A percentile compares a stretch with the other conserved stretches of the same genome.
Evolutionary conservation across 2,113 vertebrate genomes (phyloP).

Genomic region (Microtus ochrogaster): DNA sequence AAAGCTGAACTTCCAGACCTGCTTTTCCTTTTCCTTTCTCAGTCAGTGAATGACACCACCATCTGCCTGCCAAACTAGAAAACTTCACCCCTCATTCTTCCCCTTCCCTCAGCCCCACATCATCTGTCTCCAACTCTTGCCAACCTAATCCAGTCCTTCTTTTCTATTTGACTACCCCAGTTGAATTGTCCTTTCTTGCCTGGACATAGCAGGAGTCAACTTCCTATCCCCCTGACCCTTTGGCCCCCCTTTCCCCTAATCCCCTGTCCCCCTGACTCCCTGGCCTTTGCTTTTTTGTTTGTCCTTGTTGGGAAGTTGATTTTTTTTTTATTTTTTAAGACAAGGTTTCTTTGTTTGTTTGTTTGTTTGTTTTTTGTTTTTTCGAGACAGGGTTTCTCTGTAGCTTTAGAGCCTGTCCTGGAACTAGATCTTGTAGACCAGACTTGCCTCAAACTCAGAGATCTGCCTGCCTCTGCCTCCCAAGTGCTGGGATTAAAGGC

Average conservation of each 20-base stretch:
- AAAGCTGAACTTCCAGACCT: conserved; percentile 6
- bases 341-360: neutral
- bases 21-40: neutral
- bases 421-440: too few relatives aligned
- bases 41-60: neutral
- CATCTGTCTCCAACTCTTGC: neutral
- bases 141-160: neutral
- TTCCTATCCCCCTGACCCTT: neutral
- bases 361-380: neutral
- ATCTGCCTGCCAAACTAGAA: neutral
- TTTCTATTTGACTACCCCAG: neutral
- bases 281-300: neutral
- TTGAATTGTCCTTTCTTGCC: neutral
- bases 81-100: neutral
- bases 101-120: neutral
- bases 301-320: neutral
- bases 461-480: too few relatives aligned
- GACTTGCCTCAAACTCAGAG: too few relatives aligned
- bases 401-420: too few relatives aligned
- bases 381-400: neutral
- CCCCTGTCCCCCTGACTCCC: neutral
- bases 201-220: neutral
- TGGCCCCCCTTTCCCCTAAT: neutral
- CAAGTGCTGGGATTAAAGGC: too few relatives aligned
- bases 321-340: neutral